Conservation (phyloP, 2,113 vertebrate species). For the Elgaria multicarinata region DNA sequence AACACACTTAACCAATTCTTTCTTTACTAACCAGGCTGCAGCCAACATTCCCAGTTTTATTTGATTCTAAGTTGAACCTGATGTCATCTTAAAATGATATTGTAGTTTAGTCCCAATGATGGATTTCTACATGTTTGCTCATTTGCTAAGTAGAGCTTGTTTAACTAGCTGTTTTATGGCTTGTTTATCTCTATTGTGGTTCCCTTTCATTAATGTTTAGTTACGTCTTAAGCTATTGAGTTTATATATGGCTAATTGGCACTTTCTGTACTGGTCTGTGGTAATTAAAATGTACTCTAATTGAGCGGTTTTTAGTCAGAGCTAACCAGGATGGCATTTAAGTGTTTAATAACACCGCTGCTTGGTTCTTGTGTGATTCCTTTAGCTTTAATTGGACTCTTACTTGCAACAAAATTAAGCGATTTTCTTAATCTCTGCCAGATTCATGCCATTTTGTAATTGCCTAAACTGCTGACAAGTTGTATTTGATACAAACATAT, state of each 20-base stretch:
- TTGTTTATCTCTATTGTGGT: conserved; percentile 16
- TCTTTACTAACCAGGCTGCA: background rate
- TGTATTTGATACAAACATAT: background rate
- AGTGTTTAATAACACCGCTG: conserved; percentile 32
- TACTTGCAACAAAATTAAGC: conserved; percentile 21
- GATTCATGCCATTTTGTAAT: conserved; percentile 24
- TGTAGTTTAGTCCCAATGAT: conserved; percentile 12
- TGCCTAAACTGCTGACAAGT: background rate
- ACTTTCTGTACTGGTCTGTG: conserved; percentile 35
- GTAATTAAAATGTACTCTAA: conserved; percentile 58
- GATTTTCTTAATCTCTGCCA: conserved; percentile 10
- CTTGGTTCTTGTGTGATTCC: conserved; percentile 24
- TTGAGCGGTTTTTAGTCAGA: conserved; percentile 46
- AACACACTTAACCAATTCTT: background rate
- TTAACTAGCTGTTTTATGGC: conserved; percentile 39
- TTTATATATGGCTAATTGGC: conserved; percentile 41
- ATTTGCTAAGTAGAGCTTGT: background rate
- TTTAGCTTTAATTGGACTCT: conserved; percentile 39
- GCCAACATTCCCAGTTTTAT: background rate
- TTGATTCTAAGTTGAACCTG: background rate
- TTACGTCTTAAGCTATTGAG: conserved; percentile 29
- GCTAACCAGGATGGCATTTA: conserved; percentile 4
- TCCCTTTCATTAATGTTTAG: conserved; percentile 39
- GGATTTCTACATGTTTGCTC: background rate
- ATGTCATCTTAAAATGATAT: conserved; percentile 1